Evolutionary conservation across 2,888 invertebrate species (phyloP).

Genomic region (Flabesymbios commensalis): DNA sequence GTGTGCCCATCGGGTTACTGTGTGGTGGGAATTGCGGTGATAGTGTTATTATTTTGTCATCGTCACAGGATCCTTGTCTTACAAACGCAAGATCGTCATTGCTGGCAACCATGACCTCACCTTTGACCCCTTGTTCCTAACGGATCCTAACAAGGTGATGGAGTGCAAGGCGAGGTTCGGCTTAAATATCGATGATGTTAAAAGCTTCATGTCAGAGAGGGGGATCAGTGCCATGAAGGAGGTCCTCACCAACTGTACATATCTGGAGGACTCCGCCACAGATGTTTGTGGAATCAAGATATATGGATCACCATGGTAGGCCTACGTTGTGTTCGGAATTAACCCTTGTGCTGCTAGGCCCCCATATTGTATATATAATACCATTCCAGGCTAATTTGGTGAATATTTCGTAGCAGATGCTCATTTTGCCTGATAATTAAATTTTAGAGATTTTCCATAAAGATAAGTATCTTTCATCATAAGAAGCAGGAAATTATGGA

Average conservation of each 20-base stretch:
- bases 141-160: neutral
- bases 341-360: neutral
- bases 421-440: no score
- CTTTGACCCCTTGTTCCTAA: slow-evolving; percentile 66
- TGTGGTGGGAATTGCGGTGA: no score
- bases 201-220: slow-evolving; percentile 2
- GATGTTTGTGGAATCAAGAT: slow-evolving; percentile 76
- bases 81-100: slow-evolving; percentile 79
- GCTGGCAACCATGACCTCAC: slow-evolving; percentile 86
- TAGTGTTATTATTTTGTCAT: no score
- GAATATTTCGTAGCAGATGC: no score
- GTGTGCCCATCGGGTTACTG: no score
- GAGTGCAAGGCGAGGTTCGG: neutral
- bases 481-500: no score
- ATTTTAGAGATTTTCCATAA: no score
- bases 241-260: slow-evolving; percentile 76
- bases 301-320: slow-evolving; percentile 80
- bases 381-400: no score
- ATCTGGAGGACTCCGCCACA: slow-evolving; percentile 74
- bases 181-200: neutral
- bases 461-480: no score
- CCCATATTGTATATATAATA: no score
- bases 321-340: no score
- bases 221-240: slow-evolving; percentile 15
- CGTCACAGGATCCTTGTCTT: slow-evolving; percentile 72